A percentile compares a stretch with the other conserved stretches of the same genome.
Evolutionary conservation across 2,113 vertebrate genomes (phyloP).

Genomic region (Recurvirostra avosetta): DNA sequence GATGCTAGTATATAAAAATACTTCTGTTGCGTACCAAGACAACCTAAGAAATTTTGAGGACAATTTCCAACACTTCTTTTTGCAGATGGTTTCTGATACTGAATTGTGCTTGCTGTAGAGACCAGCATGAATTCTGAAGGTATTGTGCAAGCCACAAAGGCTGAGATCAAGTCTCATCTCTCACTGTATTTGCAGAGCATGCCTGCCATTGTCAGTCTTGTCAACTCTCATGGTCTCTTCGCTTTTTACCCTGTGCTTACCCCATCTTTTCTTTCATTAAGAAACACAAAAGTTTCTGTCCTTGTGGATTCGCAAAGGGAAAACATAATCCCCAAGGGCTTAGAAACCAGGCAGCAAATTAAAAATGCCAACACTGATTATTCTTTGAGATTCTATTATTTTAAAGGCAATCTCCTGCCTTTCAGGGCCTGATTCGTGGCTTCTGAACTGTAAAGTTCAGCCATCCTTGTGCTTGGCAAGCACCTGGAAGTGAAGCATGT

Average conservation of each 20-base stretch:
- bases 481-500: background rate
- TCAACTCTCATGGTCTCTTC: background rate
- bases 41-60: background rate
- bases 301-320: slow-evolving; percentile 25
- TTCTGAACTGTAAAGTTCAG: slow-evolving; percentile 52
- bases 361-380: slow-evolving; percentile 44
- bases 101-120: background rate
- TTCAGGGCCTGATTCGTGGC: slow-evolving; percentile 10
- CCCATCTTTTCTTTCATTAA: slow-evolving; percentile 16
- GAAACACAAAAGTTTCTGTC: background rate
- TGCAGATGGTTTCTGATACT: background rate
- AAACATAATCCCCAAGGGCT: slow-evolving; percentile 29
- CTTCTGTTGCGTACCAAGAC: background rate
- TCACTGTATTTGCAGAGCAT: background rate
- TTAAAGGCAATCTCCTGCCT: slow-evolving; percentile 34
- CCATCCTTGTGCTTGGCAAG: slow-evolving; percentile 28
- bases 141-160: background rate
- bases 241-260: slow-evolving; percentile 24
- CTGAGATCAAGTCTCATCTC: slow-evolving; percentile 22
- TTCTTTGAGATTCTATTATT: slow-evolving; percentile 37
- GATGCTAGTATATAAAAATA: background rate
- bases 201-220: slow-evolving; percentile 38
- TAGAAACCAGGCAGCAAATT: slow-evolving; percentile 53
- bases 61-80: background rate
- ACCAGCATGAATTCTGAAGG: background rate